phyloP scores from a whole-genome alignment of 2,113 vertebrate species.

The Grus americana region DNA sequence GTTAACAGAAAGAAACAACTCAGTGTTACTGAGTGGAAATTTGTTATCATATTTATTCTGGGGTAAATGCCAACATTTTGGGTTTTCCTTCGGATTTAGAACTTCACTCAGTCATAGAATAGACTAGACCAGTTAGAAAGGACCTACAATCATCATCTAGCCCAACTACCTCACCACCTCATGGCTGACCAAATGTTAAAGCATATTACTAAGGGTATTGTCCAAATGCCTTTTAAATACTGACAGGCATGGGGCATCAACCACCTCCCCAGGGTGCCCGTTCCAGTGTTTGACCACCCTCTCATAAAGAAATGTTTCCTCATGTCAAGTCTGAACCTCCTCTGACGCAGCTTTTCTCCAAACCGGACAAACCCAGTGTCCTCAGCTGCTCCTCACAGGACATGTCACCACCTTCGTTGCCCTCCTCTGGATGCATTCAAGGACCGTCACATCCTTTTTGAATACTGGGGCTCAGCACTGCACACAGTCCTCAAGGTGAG shows the following conservation, averaged over 20 bases:
- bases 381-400: neutral
- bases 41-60: neutral
- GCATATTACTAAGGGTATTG: neutral
- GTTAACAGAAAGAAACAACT: neutral
- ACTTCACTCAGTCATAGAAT: neutral
- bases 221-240: neutral
- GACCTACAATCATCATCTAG: neutral
- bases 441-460: neutral
- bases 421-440: neutral
- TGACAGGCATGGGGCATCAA: neutral
- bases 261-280: neutral
- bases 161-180: neutral
- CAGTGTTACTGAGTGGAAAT: neutral
- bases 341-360: neutral
- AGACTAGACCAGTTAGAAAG: neutral
- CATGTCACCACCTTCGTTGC: neutral
- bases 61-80: neutral
- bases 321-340: neutral
- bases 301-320: neutral
- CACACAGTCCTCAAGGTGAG: neutral
- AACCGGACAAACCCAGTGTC: neutral
- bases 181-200: neutral
- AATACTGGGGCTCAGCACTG: neutral
- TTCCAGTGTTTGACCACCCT: neutral
- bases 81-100: neutral